These are phyloP conservation scores for Gephyroberyx darwinii DNA, from an alignment of 2,797 vertebrate genomes.

Conservation along the genomic window DNA sequence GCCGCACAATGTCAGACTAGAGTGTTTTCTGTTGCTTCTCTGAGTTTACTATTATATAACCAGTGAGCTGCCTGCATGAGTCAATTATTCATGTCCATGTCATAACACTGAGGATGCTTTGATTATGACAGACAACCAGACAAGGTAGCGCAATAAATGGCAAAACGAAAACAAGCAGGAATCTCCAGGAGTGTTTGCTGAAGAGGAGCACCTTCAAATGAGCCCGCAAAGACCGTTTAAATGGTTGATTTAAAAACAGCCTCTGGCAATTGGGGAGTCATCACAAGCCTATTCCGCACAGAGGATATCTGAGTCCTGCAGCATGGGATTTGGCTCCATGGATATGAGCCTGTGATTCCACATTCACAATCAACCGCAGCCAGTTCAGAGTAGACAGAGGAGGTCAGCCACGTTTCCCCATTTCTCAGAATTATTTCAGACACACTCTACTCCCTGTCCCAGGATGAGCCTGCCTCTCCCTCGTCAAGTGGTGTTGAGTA, in stretches of 20 bases:
- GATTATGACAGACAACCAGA: slow-evolving; percentile 71
- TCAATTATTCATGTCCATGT: slow-evolving; percentile 76
- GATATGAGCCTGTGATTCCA: slow-evolving; percentile 14
- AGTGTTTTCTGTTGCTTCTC: slow-evolving; percentile 47
- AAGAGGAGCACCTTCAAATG: slow-evolving; percentile 46
- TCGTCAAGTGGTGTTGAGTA: slow-evolving; percentile 13
- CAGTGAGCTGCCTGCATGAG: slow-evolving; percentile 59
- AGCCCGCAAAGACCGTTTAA: slow-evolving; percentile 33
- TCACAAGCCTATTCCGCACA: slow-evolving; percentile 27
- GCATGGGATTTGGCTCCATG: slow-evolving; percentile 8
- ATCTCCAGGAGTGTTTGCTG: slow-evolving; percentile 53
- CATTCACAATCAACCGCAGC: slow-evolving; percentile 26
- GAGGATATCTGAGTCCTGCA: slow-evolving; percentile 22
- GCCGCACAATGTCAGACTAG: slow-evolving; percentile 35
- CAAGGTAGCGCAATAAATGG: slow-evolving; percentile 46
- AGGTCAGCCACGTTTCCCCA: not conserved
- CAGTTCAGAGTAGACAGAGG: slow-evolving; percentile 15
- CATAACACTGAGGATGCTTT: slow-evolving; percentile 73
- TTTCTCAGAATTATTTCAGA: slow-evolving; percentile 24
- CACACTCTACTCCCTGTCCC: slow-evolving; percentile 18
- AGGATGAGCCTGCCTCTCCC: not conserved
- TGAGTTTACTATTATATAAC: slow-evolving; percentile 58
- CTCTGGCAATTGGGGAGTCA: slow-evolving; percentile 31
- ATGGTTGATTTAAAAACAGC: slow-evolving; percentile 50
- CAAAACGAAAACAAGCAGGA: slow-evolving; percentile 40